A percentile compares a stretch with the other conserved stretches of the same genome.
Evolutionary conservation across 2,888 invertebrate species (phyloP).

Genomic region (Nymphalis urticae): DNA sequence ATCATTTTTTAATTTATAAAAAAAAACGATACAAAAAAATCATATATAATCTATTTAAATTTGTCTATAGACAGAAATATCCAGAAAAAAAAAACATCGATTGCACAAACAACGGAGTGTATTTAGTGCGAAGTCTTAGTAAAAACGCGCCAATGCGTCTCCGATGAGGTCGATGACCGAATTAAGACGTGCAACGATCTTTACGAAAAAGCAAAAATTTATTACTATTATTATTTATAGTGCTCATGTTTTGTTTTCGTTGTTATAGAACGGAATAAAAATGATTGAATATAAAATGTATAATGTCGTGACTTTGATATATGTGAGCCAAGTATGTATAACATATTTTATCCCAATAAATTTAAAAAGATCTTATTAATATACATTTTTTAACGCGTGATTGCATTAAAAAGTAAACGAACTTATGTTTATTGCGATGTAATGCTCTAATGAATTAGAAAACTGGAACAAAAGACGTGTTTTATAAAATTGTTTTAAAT

Average conservation of each 20-base stretch:
- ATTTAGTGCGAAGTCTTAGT: conserved; percentile 28
- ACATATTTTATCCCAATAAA: too few relatives aligned
- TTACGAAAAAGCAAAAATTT: conserved; percentile 31
- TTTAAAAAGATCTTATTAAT: too few relatives aligned
- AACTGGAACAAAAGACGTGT: conserved; percentile 4
- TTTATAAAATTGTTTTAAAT: conserved; percentile 14
- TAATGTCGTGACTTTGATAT: background rate
- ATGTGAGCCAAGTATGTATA: too few relatives aligned
- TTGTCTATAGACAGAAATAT: conserved; percentile 4
- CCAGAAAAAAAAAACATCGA: conserved; percentile 3
- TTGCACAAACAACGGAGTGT: conserved; percentile 22
- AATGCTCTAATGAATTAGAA: conserved; percentile 31
- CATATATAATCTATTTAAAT: background rate
- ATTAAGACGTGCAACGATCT: conserved; percentile 33
- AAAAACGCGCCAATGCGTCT: conserved; percentile 33
- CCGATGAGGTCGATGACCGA: conserved; percentile 37
- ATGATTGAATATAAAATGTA: background rate
- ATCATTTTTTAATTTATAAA: background rate
- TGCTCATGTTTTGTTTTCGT: conserved; percentile 10
- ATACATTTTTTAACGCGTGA: conserved; percentile 4
- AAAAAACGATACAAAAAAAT: background rate
- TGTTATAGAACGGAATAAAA: background rate
- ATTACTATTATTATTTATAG: conserved; percentile 23
- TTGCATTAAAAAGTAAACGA: conserved; percentile 14
- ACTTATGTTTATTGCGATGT: background rate